phyloP scores from a whole-genome alignment of 1,140 invertebrate species.

The Temnothorax curvispinosus region DNA sequence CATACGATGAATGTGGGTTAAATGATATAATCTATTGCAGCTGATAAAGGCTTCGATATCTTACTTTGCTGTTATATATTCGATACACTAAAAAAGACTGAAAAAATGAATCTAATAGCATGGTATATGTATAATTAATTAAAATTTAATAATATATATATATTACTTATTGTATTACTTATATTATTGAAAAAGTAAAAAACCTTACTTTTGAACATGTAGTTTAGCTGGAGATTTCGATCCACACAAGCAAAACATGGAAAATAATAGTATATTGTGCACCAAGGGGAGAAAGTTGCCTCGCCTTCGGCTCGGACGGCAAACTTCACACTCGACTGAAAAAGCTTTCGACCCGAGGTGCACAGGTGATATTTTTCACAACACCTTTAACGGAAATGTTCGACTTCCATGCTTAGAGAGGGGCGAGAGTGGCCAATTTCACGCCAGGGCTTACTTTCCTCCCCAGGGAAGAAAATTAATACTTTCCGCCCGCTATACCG shows the following conservation, averaged over 20 bases:
- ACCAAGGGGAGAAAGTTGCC: too few species aligned
- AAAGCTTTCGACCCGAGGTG: too few species aligned
- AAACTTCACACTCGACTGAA: too few species aligned
- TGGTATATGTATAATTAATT: background rate
- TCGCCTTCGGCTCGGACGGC: too few species aligned
- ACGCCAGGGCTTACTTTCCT: too few species aligned
- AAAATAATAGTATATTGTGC: background rate
- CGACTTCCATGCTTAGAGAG: too few species aligned
- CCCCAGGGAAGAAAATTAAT: too few species aligned
- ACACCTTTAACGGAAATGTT: too few species aligned
- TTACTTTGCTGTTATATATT: conserved; percentile 32
- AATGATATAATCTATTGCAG: background rate
- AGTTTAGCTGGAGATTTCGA: background rate
- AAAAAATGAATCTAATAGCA: background rate
- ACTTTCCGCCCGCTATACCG: too few species aligned
- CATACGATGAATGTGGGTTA: background rate
- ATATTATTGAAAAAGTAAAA: background rate
- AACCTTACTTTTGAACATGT: background rate
- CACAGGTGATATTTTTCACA: too few species aligned
- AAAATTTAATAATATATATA: background rate
- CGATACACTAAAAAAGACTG: background rate
- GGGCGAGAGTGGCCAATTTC: too few species aligned
- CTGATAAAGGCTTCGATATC: background rate
- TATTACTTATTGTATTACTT: too few species aligned
- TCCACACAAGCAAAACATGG: background rate